Conservation (phyloP, 2,797 vertebrate genomes). For the Girardinus metallicus region DNA sequence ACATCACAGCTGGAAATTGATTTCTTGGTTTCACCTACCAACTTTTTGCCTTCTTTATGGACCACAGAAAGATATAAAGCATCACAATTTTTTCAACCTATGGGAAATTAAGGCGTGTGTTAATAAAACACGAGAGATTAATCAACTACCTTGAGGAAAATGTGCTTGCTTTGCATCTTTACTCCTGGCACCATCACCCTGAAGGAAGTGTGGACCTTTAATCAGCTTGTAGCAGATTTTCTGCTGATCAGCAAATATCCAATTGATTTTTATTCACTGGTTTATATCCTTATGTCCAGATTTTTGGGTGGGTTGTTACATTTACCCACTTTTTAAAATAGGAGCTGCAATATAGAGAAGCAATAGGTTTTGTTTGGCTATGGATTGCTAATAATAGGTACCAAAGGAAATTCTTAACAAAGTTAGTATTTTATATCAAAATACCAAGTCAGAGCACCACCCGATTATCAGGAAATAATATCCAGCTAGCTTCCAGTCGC, state of each 20-base stretch:
- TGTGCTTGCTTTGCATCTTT: slow-evolving; percentile 57
- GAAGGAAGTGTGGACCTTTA: slow-evolving; percentile 10
- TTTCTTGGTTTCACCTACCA: slow-evolving; percentile 1
- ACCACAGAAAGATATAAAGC: slow-evolving; percentile 39
- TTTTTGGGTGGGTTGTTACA: not conserved
- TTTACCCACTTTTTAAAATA: not conserved
- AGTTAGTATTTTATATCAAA: not conserved
- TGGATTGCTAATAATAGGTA: not conserved
- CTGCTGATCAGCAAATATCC: not conserved
- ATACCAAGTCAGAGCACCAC: not conserved
- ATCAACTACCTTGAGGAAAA: slow-evolving; percentile 68
- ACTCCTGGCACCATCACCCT: slow-evolving; percentile 9
- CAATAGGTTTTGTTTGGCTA: not conserved
- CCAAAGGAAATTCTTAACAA: not conserved
- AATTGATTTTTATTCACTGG: not conserved
- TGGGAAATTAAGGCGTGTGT: slow-evolving; percentile 41
- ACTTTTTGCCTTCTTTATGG: not conserved
- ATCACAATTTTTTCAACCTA: slow-evolving; percentile 16
- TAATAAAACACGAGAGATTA: slow-evolving; percentile 77
- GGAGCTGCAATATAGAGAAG: not conserved
- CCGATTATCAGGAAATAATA: not conserved
- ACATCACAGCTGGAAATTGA: slow-evolving; percentile 10
- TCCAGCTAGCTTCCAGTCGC: not conserved
- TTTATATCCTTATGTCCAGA: not conserved
- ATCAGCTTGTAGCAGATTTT: not conserved